Percentiles rank a stretch among this genome's conserved stretches.
These are phyloP conservation scores for Rhimphoctona megacephalus DNA, from an alignment of 2,888 invertebrate genomes.

Conservation along the genomic window DNA sequence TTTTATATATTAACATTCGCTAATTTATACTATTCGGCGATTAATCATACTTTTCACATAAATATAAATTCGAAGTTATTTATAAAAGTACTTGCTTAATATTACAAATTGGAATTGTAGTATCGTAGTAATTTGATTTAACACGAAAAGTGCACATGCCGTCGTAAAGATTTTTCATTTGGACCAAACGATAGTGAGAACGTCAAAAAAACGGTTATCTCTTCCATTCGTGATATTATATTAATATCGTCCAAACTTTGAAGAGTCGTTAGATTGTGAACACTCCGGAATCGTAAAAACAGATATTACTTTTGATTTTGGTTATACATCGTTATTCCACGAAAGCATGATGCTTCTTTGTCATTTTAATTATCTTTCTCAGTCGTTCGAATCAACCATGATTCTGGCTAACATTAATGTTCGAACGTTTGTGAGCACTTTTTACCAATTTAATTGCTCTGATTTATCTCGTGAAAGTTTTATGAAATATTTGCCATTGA, in stretches of 20 bases:
- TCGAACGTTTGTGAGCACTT: constrained; percentile 23
- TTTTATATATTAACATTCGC: not conserved
- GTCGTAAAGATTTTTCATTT: not conserved
- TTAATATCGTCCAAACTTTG: not conserved
- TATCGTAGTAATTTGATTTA: constrained; percentile 53
- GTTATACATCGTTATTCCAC: not conserved
- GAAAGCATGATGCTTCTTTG: not conserved
- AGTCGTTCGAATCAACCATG: not conserved
- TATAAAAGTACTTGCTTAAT: constrained; percentile 47
- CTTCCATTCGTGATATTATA: not conserved
- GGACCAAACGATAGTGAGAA: not conserved
- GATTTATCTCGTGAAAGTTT: constrained; percentile 51
- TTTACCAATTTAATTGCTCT: constrained; percentile 54
- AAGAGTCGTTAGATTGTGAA: not conserved
- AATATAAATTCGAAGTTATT: constrained; percentile 61
- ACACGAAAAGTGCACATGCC: not conserved
- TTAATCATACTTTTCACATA: constrained; percentile 44
- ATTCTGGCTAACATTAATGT: not conserved
- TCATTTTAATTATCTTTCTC: constrained; percentile 11
- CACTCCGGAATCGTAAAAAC: constrained; percentile 25
- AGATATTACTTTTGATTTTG: constrained; percentile 4
- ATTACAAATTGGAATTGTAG: constrained; percentile 1
- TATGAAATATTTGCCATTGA: constrained; percentile 39
- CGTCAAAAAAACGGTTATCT: not conserved
- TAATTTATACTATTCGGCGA: constrained; percentile 40